Percentiles rank a stretch among this genome's conserved stretches.
Evolutionary conservation across 2,888 invertebrate species (phyloP).

Genomic region (Sympetrum striolatum): DNA sequence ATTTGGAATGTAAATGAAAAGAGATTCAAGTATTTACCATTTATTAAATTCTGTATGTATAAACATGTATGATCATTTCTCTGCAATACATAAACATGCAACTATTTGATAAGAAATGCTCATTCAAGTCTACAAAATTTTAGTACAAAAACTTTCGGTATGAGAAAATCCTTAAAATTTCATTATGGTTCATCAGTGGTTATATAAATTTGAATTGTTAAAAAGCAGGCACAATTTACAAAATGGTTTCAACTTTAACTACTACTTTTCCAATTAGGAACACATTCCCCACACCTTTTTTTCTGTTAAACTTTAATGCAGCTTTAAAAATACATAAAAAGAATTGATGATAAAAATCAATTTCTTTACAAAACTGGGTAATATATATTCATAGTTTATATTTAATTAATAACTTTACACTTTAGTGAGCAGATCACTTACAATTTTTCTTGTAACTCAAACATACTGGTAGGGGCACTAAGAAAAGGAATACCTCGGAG

Average conservation of each 20-base stretch:
- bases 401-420: neutral
- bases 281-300: neutral
- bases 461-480: neutral
- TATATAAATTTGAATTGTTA: neutral
- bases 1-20: neutral
- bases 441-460: neutral
- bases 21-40: neutral
- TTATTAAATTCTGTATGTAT: neutral
- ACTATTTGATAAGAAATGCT: neutral
- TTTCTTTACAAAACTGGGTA: conserved; percentile 7
- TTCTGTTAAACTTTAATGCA: neutral
- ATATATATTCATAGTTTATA: neutral
- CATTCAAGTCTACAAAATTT: neutral
- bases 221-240: neutral
- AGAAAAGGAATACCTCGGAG: neutral
- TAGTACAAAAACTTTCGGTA: neutral
- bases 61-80: neutral
- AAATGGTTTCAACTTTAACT: neutral
- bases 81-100: neutral
- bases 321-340: conserved; percentile 6
- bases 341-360: neutral
- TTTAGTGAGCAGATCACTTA: neutral
- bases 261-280: neutral
- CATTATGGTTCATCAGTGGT: neutral
- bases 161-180: neutral